Base-by-base conservation (phyloP, 1,140 invertebrate genomes). In the Drosophila suzukii region DNA sequence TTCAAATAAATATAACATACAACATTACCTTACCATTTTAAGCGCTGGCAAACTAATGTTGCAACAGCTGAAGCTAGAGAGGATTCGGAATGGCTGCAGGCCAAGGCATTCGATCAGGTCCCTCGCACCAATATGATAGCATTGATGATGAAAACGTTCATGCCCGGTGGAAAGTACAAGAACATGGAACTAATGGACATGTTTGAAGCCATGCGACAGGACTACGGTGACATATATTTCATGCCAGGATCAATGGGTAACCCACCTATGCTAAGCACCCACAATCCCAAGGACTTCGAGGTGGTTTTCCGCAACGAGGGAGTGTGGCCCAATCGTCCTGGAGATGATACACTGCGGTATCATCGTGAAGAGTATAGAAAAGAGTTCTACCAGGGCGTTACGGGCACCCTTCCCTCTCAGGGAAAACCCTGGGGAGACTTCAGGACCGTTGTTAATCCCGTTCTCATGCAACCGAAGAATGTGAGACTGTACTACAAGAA, bases 381-480 rank as follows among this genome's bases (percentile, higher is more conserved):
- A 24, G 78, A 91, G 12, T 75, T 91, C 38, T 92, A 81, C 30
- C 39, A 90, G 17, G 79, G 83, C n/a, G 58, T 76, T 6, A 50
- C 57, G n/a, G 90, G 90, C 5, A 63, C 91, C 0, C 61, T 91
- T 39, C 68, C 83, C 0, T 59, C 75, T 0, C 81, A 90, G 27
- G 91, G 78, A 0, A 76, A 90, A 47, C 1, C 44, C 1, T 92
- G 91, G 91, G 75, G 66, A 0, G 75, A 91, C 3, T 88, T 92
- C 30, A 85, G 91, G 6, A 67, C 72, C 24, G 60, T 57, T 6
- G 93, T 93, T 0, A 94, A 94, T 58, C 93, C 93, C 6, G 91
- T 93, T 4, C 71, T 94, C 62, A 75, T 94, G 75, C 92, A 93
- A 32, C 93, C 93, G 0, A 94, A 93, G 63, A 93, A 90, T 32